A percentile compares a stretch with the other conserved stretches of the same genome.
phyloP scores from a whole-genome alignment of 2,797 vertebrate genomes.

The Channa striata region DNA sequence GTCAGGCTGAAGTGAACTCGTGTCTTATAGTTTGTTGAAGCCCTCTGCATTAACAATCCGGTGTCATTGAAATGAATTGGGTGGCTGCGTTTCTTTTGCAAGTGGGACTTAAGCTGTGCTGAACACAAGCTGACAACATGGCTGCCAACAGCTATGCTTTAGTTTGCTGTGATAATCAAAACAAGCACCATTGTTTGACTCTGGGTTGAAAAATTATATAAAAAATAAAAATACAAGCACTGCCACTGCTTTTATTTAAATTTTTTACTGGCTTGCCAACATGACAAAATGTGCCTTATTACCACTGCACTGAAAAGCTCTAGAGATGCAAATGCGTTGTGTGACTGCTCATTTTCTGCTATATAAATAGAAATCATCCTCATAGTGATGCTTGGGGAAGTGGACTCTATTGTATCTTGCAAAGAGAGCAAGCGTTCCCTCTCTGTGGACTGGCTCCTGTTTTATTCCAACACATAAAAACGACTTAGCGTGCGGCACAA shows the following conservation, averaged over 20 bases:
- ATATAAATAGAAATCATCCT: slow-evolving; percentile 53
- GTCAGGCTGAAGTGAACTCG: too few species aligned
- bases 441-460: slow-evolving; percentile 29
- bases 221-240: neutral
- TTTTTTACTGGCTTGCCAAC: slow-evolving; percentile 12
- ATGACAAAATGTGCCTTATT: slow-evolving; percentile 43
- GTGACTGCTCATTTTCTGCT: slow-evolving; percentile 40
- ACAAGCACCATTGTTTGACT: neutral
- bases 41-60: neutral
- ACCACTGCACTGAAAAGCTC: slow-evolving; percentile 30
- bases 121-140: neutral
- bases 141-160: neutral
- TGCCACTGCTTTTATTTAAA: neutral
- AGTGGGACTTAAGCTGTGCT: neutral
- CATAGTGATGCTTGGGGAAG: slow-evolving; percentile 7
- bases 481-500: slow-evolving; percentile 32
- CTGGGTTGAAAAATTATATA: neutral
- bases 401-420: slow-evolving; percentile 45
- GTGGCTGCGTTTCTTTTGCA: neutral
- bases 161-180: neutral
- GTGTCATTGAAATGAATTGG: neutral
- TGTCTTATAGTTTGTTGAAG: too few species aligned
- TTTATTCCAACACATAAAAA: slow-evolving; percentile 40
- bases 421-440: slow-evolving; percentile 22
- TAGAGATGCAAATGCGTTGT: slow-evolving; percentile 26